A percentile compares a stretch with the other conserved stretches of the same genome.
phyloP scores from a whole-genome alignment of 2,113 vertebrate species.

The Campylomormyrus tamandua region DNA sequence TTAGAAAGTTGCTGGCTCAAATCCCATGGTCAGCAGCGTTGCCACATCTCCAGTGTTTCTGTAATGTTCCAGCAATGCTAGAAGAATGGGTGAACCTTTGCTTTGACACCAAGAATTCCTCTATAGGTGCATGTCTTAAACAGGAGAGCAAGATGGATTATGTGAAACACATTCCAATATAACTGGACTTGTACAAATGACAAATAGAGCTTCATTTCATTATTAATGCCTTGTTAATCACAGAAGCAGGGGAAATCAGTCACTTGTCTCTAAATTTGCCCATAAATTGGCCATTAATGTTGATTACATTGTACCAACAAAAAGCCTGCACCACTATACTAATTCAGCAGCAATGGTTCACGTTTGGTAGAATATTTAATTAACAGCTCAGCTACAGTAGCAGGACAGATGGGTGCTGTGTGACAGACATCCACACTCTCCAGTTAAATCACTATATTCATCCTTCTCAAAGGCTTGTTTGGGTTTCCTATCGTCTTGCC shows the following conservation, averaged over 20 bases:
- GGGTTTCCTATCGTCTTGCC: neutral
- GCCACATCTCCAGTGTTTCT: neutral
- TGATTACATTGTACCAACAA: conserved; percentile 31
- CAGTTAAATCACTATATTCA: neutral
- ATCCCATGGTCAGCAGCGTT: neutral
- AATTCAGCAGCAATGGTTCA: conserved; percentile 38
- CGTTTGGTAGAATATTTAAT: conserved; percentile 38
- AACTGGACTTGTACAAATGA: neutral
- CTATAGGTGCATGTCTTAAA: neutral
- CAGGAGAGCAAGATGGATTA: neutral
- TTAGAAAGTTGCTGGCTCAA: neutral
- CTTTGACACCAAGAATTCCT: neutral
- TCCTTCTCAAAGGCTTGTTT: neutral
- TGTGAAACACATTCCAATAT: neutral
- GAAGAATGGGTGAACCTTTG: neutral
- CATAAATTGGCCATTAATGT: conserved; percentile 34
- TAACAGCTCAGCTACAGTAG: conserved; percentile 35
- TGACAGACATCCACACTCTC: neutral
- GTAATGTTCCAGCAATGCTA: neutral
- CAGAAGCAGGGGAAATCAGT: neutral
- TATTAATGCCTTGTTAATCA: neutral
- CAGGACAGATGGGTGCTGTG: conserved; percentile 24
- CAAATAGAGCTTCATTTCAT: neutral
- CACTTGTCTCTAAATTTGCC: conserved; percentile 17
- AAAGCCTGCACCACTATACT: conserved; percentile 40